Conservation (phyloP, 2,888 invertebrate genomes). For the Ferrisia virgata region DNA sequence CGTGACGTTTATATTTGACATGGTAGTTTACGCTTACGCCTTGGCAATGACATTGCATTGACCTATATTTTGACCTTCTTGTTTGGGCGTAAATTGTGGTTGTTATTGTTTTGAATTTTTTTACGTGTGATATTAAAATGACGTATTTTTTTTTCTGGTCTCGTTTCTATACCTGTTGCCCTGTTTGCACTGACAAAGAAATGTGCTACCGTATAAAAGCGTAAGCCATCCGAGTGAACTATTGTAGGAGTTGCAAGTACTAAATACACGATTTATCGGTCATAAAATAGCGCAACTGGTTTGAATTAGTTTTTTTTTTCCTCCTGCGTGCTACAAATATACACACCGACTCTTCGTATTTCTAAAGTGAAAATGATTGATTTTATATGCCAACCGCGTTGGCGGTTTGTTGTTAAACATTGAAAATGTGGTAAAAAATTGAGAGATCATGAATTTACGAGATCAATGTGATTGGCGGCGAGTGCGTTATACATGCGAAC, state of each 20-base stretch:
- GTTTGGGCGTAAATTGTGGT: conserved; percentile 29
- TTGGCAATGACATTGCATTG: conserved; percentile 31
- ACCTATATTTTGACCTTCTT: conserved; percentile 32
- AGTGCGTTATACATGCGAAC: background rate
- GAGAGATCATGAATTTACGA: conserved; percentile 22
- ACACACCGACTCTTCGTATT: background rate
- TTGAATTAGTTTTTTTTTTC: background rate
- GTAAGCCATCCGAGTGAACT: background rate
- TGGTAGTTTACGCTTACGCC: conserved; percentile 26
- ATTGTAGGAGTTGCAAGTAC: background rate
- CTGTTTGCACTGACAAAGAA: background rate
- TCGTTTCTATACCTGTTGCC: background rate
- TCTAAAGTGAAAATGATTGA: conserved; percentile 27
- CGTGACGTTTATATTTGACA: conserved; percentile 24
- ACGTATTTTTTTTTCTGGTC: background rate
- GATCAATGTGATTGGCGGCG: background rate
- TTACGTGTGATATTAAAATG: background rate
- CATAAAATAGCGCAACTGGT: conserved; percentile 23
- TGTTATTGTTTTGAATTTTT: conserved; percentile 26
- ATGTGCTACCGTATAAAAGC: background rate
- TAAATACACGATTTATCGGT: conserved; percentile 14
- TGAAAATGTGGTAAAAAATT: conserved; percentile 4
- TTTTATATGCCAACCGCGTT: conserved; percentile 25
- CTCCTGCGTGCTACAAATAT: background rate
- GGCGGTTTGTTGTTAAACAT: conserved; percentile 18